Evolutionary conservation across 2,113 vertebrate species (phyloP).

Genomic region (Protomyctophum bolini): DNA sequence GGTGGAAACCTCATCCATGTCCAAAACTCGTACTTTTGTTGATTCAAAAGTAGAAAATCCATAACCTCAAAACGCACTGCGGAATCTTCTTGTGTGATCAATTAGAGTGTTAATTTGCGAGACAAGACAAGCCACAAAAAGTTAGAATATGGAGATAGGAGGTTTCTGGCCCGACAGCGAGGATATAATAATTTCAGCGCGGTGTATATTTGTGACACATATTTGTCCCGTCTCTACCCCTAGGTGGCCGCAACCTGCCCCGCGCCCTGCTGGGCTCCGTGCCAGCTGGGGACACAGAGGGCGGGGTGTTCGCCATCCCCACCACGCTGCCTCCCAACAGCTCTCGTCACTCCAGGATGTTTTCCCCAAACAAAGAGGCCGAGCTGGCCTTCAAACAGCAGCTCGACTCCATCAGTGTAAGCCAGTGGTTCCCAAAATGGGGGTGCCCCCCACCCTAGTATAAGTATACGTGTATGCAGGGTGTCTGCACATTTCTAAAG

Average conservation of each 20-base stretch:
- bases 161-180: no score
- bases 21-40: background rate
- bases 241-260: slow-evolving; percentile 87
- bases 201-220: no score
- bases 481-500: no score
- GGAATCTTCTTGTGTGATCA: no score
- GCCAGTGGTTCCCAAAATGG: slow-evolving; percentile 32
- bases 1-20: background rate
- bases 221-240: background rate
- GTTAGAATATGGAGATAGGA: no score
- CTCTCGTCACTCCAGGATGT: slow-evolving; percentile 88
- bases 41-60: no score
- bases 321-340: slow-evolving; percentile 96
- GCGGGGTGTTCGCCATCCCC: slow-evolving; percentile 91
- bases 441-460: no score
- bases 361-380: slow-evolving; percentile 92
- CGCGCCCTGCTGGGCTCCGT: slow-evolving; percentile 84
- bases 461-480: no score
- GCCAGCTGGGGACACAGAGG: slow-evolving; percentile 81
- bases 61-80: no score
- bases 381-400: slow-evolving; percentile 93
- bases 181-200: no score
- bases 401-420: slow-evolving; percentile 94
- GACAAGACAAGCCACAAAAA: no score
- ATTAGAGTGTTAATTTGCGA: no score